phyloP scores from a whole-genome alignment of 64 coral and sea anemone species.

The Anthopleura sola region DNA sequence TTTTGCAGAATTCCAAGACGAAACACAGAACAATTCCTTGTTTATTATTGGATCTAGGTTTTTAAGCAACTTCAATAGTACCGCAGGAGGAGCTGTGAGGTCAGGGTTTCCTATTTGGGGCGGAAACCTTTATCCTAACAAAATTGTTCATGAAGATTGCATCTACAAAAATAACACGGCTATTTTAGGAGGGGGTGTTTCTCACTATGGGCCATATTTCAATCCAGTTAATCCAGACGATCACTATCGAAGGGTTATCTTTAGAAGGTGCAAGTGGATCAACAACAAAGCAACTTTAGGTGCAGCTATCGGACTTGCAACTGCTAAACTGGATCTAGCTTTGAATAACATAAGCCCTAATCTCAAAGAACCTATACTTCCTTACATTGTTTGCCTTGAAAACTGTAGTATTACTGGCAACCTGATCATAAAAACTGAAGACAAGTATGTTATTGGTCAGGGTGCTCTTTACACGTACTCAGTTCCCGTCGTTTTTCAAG shows the following conservation, averaged over 20 bases:
- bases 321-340: slow-evolving; percentile 16
- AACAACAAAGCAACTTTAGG: slow-evolving; percentile 70
- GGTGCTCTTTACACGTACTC: slow-evolving; percentile 75
- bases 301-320: slow-evolving; percentile 61
- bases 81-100: slow-evolving; percentile 64
- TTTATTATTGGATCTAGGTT: slow-evolving; percentile 36
- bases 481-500: slow-evolving; percentile 45
- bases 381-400: slow-evolving; percentile 47
- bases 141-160: slow-evolving; percentile 42
- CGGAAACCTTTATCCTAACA: not conserved
- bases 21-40: slow-evolving; percentile 48
- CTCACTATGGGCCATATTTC: slow-evolving; percentile 41
- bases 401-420: slow-evolving; percentile 60
- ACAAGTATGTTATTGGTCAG: slow-evolving; percentile 60
- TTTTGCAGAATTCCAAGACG: slow-evolving; percentile 62
- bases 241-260: slow-evolving; percentile 3
- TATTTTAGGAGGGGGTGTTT: slow-evolving; percentile 52
- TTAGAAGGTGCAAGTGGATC: slow-evolving; percentile 46
- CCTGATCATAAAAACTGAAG: slow-evolving; percentile 37
- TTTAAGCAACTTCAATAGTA: slow-evolving; percentile 36
- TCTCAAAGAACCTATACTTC: slow-evolving; percentile 16
- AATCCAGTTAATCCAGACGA: not conserved
- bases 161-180: slow-evolving; percentile 50
- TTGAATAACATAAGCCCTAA: slow-evolving; percentile 9
- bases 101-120: slow-evolving; percentile 30